Conservation (phyloP, 2,888 invertebrate species). For the Drosophila pseudotakahashii region DNA sequence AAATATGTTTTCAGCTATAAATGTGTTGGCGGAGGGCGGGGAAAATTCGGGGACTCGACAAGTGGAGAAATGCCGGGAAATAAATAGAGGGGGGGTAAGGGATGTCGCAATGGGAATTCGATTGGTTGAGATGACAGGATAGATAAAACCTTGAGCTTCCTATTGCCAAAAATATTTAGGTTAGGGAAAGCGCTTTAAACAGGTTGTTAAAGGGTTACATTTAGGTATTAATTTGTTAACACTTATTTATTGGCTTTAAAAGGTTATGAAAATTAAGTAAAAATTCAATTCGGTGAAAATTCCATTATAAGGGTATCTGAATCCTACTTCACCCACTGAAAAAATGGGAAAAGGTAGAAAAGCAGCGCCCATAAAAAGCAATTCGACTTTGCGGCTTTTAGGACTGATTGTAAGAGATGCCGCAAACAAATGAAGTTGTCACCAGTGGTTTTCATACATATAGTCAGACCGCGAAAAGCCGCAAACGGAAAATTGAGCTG, state of each 20-base stretch:
- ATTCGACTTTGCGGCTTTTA: constrained; percentile 26
- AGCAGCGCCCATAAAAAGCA: constrained; percentile 7
- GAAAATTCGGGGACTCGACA: neutral
- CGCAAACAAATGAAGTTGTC: constrained; percentile 24
- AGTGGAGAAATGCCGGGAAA: constrained; percentile 9
- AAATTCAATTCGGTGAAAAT: neutral
- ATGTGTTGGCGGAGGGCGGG: neutral
- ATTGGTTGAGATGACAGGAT: constrained; percentile 17
- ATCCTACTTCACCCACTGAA: too few relatives aligned
- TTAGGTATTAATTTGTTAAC: too few relatives aligned
- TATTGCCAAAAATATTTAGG: constrained; percentile 8
- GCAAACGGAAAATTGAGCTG: constrained; percentile 40
- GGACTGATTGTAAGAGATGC: constrained; percentile 15
- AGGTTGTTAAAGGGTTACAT: neutral
- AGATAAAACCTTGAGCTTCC: constrained; percentile 30
- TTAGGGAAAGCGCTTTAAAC: neutral
- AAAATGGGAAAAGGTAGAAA: neutral
- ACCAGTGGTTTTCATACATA: constrained; percentile 21
- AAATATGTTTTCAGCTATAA: constrained; percentile 45
- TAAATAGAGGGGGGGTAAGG: constrained; percentile 10
- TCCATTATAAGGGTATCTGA: neutral
- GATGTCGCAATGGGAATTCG: constrained; percentile 20
- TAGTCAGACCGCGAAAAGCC: constrained; percentile 39
- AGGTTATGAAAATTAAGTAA: too few relatives aligned
- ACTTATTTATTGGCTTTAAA: too few relatives aligned